Evolutionary conservation across 2,888 invertebrate genomes (phyloP).

Genomic region (Nymphalis urticae): DNA sequence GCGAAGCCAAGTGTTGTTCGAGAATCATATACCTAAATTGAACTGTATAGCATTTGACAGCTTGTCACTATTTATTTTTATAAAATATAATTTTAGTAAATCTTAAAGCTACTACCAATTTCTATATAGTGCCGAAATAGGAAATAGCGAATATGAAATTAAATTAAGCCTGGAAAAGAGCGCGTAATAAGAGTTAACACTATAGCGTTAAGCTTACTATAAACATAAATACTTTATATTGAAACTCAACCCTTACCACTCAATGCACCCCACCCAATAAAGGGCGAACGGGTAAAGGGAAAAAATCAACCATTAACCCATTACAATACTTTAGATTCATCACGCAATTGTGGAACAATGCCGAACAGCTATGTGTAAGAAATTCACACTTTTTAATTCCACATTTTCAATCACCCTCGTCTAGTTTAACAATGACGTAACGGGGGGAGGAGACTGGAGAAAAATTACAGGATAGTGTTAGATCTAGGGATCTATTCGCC

Average conservation of each 20-base stretch:
- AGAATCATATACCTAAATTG: too few species aligned
- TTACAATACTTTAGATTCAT: conserved; percentile 9
- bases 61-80: background rate
- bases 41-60: background rate
- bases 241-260: conserved; percentile 5
- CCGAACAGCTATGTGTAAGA: conserved; percentile 20
- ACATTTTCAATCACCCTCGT: conserved; percentile 8
- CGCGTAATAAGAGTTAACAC: background rate
- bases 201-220: conserved; percentile 3
- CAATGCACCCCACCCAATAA: conserved; percentile 7
- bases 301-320: conserved; percentile 7
- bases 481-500: conserved; percentile 8
- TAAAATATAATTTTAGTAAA: too few species aligned
- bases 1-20: too few species aligned
- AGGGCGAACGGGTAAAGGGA: background rate
- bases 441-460: background rate
- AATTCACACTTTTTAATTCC: conserved; percentile 19
- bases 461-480: conserved; percentile 5
- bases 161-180: background rate
- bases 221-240: conserved; percentile 8
- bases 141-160: background rate
- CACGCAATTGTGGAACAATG: conserved; percentile 18
- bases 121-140: too few species aligned
- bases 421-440: background rate
- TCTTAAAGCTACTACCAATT: too few species aligned